Conservation (phyloP, 2,113 vertebrate genomes). For the Tauraco erythrolophus region DNA sequence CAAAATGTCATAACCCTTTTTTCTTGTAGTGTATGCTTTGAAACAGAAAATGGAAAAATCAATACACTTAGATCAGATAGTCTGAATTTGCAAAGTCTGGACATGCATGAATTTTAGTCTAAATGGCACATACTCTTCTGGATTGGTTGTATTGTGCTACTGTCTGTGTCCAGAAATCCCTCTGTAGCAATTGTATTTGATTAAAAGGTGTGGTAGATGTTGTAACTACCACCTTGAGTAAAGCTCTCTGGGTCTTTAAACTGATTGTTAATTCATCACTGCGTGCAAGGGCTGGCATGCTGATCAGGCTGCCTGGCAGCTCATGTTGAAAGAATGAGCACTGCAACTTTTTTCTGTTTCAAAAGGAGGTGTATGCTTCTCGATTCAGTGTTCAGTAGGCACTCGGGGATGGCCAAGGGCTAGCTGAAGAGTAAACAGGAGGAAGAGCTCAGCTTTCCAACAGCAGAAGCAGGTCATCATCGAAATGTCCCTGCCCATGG, state of each 20-base stretch:
- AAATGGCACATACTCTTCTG: background rate
- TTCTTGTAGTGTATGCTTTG: background rate
- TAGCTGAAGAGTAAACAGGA: background rate
- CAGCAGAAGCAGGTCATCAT: background rate
- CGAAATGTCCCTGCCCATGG: no score
- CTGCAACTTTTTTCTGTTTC: background rate
- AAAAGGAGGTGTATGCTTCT: background rate
- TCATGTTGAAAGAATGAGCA: background rate
- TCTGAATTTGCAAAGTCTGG: conserved; percentile 13
- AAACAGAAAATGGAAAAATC: conserved; percentile 60
- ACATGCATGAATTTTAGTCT: conserved; percentile 4
- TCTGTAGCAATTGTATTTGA: background rate
- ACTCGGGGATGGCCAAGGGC: background rate
- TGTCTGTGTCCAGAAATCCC: background rate
- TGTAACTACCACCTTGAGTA: conserved; percentile 21
- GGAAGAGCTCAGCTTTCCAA: background rate
- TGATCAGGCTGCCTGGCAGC: background rate
- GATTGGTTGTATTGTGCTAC: background rate
- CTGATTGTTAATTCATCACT: conserved; percentile 21
- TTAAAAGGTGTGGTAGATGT: conserved; percentile 28
- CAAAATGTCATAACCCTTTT: conserved; percentile 20
- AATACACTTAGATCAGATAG: background rate
- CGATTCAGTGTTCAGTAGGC: background rate
- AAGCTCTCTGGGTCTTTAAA: conserved; percentile 5
- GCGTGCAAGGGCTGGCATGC: background rate